Evolutionary conservation across 2,888 invertebrate genomes (phyloP).

Genomic region (Macropis europaea): DNA sequence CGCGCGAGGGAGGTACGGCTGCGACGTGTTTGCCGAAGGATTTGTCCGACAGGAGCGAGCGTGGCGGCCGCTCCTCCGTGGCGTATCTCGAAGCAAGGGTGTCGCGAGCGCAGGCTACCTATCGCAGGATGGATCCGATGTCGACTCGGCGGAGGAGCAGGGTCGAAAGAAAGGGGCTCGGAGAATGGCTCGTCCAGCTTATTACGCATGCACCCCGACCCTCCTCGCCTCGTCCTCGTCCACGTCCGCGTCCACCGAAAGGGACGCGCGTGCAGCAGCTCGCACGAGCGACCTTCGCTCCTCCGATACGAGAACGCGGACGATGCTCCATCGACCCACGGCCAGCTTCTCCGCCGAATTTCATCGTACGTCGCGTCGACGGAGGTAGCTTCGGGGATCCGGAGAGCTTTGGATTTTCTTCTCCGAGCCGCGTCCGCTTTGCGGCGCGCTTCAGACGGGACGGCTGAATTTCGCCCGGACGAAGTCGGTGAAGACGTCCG

Average conservation of each 20-base stretch:
- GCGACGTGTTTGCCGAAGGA: conserved; percentile 54
- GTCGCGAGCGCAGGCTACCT: conserved; percentile 41
- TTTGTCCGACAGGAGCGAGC: conserved; percentile 41
- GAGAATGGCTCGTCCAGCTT: conserved; percentile 68
- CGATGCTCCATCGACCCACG: no score
- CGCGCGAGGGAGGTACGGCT: conserved; percentile 30
- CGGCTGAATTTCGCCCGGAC: no score
- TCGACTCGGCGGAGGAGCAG: background rate
- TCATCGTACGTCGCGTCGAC: no score
- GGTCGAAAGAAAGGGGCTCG: conserved; percentile 50
- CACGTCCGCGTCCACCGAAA: conserved; percentile 30
- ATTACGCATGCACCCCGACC: conserved; percentile 78
- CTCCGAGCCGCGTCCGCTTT: no score
- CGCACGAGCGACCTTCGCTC: no score
- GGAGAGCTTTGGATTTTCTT: no score
- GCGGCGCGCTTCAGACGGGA: no score
- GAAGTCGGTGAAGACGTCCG: no score
- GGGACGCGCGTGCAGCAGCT: no score
- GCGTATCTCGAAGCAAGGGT: conserved; percentile 46
- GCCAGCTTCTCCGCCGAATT: no score
- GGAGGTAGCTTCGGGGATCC: no score
- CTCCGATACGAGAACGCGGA: no score
- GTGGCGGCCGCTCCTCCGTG: conserved; percentile 42
- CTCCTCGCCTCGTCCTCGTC: conserved; percentile 6
- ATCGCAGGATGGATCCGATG: conserved; percentile 58